Percentiles rank a stretch among this genome's conserved stretches.
Evolutionary conservation across 2,113 vertebrate species (phyloP).

Genomic region (Columbina picui): DNA sequence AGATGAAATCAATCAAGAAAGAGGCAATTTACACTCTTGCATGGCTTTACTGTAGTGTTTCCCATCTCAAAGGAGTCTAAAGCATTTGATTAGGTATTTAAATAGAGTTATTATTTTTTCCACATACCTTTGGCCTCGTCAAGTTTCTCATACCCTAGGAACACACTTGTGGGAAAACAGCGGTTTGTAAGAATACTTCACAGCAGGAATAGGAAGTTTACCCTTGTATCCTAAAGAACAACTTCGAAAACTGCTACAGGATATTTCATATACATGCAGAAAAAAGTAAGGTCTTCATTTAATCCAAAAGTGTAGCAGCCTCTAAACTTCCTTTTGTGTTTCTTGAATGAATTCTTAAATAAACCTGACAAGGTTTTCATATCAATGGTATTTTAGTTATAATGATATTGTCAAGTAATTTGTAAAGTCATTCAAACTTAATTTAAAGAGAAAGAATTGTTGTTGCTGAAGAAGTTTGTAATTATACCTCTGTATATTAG

Average conservation of each 20-base stretch:
- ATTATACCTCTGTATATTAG: background rate
- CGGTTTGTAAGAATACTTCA: background rate
- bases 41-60: background rate
- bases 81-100: background rate
- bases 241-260: background rate
- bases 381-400: background rate
- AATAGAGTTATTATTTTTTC: background rate
- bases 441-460: background rate
- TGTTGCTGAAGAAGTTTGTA: background rate
- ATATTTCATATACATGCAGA: background rate
- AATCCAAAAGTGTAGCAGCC: fast-evolving
- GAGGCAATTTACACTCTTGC: background rate
- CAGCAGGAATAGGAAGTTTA: background rate
- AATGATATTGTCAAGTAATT: background rate
- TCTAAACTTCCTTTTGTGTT: background rate
- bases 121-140: background rate
- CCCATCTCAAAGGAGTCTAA: background rate
- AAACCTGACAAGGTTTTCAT: background rate
- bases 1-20: background rate
- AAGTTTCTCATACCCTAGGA: background rate
- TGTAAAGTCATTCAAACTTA: background rate
- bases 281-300: background rate
- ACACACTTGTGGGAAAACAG: background rate
- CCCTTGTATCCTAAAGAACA: background rate
- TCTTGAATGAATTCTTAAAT: background rate